Evolutionary conservation across 2,797 vertebrate species (phyloP), one percentile per base, ranked within the genome.

Genomic region (Chelon labrosus): DNA sequence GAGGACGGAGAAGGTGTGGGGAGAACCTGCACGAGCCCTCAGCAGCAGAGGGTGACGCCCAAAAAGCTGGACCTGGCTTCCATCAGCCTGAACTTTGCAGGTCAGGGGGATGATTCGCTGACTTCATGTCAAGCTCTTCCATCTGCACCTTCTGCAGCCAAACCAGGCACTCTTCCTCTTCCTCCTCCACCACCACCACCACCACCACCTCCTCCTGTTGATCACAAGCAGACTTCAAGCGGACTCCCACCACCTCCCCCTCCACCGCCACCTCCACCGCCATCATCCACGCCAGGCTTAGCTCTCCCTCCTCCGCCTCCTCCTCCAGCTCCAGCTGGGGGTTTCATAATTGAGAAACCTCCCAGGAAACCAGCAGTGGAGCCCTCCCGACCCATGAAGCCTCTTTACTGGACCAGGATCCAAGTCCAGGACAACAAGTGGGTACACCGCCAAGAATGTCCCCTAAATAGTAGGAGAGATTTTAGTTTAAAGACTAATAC

Each of bases 321-420:
- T 52, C 83, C 73, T 5, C 67, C 31, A 7, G 5, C 83, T 68
- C 73, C 68, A 58, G 27, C 25, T 60, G 61, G 68, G 9, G 55
- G 65, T 49, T 2, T 91, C n/a, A 20, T 65, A 8, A 4, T 72
- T 20, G 88, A 94, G 10, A 94, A 89, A 64, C 87, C 86, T 73
- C 95, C 95, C 82, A 95, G 96, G 55, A 99, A 99, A 84, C 92
- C 91, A 27, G 84, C 93, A 25, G 85, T 98, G 79, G 96, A 97
- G 88, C 97, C 96, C 17, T 91, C 94, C 20, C 90, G 91, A 75
- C 96, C 96, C 70, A 99, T 99, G 97, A 99, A 96, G 86, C 96
- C 98, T 56, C 95, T 99, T 47, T 98, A 99, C 82, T 99, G 98
- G 98, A 98, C 94, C 75, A 95, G 97, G 76, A 97, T 99, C 91